Base-by-base conservation (phyloP, 2,797 vertebrate genomes). In the Gymnoscopelus microlampas region DNA sequence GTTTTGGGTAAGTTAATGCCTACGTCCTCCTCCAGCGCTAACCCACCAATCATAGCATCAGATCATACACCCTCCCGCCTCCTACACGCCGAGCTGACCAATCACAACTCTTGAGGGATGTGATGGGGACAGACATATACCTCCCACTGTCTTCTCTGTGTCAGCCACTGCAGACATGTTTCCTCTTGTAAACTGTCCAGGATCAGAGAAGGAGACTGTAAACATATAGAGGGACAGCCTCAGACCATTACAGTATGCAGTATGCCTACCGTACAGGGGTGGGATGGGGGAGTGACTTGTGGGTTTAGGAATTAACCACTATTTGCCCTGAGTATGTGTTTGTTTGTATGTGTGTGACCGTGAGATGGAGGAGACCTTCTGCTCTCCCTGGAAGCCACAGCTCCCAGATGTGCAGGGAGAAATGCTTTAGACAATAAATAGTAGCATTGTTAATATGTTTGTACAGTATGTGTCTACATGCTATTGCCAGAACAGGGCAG, bases 171-270 rank as follows among this genome's bases (percentile, higher is more conserved):
- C 56, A 66, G 76, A 84, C 79, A 70, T 63, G 80, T 85, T 85
- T 88, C 81, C 78, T 70, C 88, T 91, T 47, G 7, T 90, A 90
- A 92, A 92, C 76, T 78, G 70, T 82, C 75, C 47, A 19, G 76
- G 73, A 85, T 85, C 84, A 80, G 85, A 85, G 76, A 60, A 61
- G 73, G 82, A 78, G 82, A 70, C 63, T 73, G 79, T 87, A 87
- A 87, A 90, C 80, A 82, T 71, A 44, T 51, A 35, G 56, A 62
- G 66, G 69, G 70, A 74, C 66, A 65, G 55, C 47, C 55, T 71
- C 57, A 58, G 55, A 63, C 68, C 71, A 67, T 72, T 63, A 15
- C 63, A 47, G 53, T 39, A 63, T 55, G 63, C 51, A 15, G 55
- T 66, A 53, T 32, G 26, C 26, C 63, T 50, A 60, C 60, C 67